phyloP scores from a whole-genome alignment of 2,888 invertebrate genomes.

The Platypus cylindrus region DNA sequence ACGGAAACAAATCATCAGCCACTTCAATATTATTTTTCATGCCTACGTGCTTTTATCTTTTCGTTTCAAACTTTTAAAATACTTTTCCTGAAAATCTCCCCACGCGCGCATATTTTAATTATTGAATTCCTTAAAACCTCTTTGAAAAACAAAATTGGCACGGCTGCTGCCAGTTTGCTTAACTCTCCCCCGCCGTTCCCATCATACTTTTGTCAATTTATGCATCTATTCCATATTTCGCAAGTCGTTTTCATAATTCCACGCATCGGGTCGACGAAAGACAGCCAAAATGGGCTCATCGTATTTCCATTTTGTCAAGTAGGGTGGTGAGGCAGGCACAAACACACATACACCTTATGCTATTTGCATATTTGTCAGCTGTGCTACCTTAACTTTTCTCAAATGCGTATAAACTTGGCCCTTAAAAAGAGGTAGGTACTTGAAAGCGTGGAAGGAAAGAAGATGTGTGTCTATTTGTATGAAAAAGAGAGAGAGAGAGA shows the following conservation, averaged over 20 bases:
- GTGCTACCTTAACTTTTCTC: conserved; percentile 39
- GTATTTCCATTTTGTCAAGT: conserved; percentile 22
- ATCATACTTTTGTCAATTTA: conserved; percentile 28
- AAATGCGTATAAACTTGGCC: conserved; percentile 31
- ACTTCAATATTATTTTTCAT: too few species aligned
- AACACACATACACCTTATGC: conserved; percentile 27
- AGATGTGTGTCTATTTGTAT: too few species aligned
- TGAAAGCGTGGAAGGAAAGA: too few species aligned
- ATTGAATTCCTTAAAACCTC: conserved; percentile 13
- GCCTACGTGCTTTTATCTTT: too few species aligned
- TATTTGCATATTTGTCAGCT: conserved; percentile 43
- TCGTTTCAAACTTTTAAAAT: too few species aligned
- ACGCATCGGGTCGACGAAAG: conserved; percentile 34
- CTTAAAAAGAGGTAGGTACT: conserved; percentile 36
- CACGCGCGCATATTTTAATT: conserved; percentile 13
- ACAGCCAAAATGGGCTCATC: conserved; percentile 24
- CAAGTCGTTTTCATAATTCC: conserved; percentile 39
- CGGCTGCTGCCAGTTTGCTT: conserved; percentile 11
- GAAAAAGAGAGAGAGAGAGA: too few species aligned
- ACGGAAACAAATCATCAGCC: too few species aligned
- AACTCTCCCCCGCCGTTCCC: conserved; percentile 6
- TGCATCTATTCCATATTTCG: conserved; percentile 39
- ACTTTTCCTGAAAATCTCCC: too few species aligned
- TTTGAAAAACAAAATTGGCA: conserved; percentile 11
- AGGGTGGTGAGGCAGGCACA: too few species aligned